A percentile compares a stretch with the other conserved stretches of the same genome.
These are phyloP conservation scores for Nipponacmea schrenckii DNA, from an alignment of 2,888 invertebrate genomes.

Conservation along the genomic window DNA sequence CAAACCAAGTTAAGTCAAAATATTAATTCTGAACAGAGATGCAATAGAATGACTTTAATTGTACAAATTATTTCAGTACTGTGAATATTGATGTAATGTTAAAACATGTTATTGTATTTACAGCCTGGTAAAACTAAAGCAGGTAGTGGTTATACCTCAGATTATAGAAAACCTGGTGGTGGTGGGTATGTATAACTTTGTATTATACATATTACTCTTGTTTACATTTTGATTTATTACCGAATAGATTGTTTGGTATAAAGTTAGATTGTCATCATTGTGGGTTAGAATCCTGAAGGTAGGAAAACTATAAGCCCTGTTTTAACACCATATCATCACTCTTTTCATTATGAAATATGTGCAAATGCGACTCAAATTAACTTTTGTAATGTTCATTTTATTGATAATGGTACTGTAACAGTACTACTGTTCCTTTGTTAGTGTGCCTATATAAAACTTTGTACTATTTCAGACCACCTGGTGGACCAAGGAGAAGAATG, in stretches of 20 bases:
- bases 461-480: conserved; percentile 20
- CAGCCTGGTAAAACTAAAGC: conserved; percentile 52
- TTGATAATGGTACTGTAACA: conserved; percentile 30
- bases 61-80: background rate
- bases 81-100: no score
- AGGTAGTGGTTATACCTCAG: conserved; percentile 45
- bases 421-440: no score
- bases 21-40: background rate
- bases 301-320: no score
- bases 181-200: conserved; percentile 34
- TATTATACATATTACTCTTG: no score
- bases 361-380: no score
- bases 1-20: background rate
- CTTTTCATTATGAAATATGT: no score
- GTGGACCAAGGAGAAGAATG: conserved; percentile 54
- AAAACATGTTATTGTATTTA: conserved; percentile 14
- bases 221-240: no score
- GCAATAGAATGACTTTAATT: background rate
- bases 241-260: no score
- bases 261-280: no score
- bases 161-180: conserved; percentile 50
- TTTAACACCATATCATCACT: no score
- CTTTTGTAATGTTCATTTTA: conserved; percentile 5
- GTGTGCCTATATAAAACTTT: no score
- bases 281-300: no score